A percentile compares a stretch with the other conserved stretches of the same genome.
Evolutionary conservation across 2,888 invertebrate genomes (phyloP).

Genomic region (Sicus ferrugineus): DNA sequence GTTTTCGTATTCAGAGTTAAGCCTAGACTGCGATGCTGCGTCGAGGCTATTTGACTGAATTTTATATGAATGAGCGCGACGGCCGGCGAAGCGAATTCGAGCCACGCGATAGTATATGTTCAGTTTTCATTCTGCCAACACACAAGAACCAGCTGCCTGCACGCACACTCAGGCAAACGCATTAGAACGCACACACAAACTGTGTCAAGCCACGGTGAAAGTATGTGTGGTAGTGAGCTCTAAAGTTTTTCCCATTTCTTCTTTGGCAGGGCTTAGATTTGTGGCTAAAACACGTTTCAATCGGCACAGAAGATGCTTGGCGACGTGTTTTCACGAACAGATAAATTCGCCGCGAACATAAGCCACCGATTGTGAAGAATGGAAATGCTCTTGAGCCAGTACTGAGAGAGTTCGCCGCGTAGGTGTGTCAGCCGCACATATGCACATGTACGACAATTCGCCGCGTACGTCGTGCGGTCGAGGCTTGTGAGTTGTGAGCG

Average conservation of each 20-base stretch:
- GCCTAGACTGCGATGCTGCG: slow-evolving; percentile 11
- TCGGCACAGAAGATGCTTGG: background rate
- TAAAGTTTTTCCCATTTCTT: slow-evolving; percentile 2
- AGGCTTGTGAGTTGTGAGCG: slow-evolving; percentile 5
- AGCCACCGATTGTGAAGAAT: background rate
- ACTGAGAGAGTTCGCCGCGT: slow-evolving; percentile 6
- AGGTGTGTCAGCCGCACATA: slow-evolving; percentile 18
- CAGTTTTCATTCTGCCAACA: slow-evolving; percentile 62
- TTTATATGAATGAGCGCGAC: slow-evolving; percentile 56
- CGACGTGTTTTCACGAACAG: background rate
- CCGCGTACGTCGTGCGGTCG: background rate
- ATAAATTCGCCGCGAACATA: slow-evolving; percentile 25
- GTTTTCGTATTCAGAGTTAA: slow-evolving; percentile 16
- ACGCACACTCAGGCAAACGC: slow-evolving; percentile 29
- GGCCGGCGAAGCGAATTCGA: background rate
- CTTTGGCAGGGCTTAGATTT: background rate
- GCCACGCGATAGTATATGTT: slow-evolving; percentile 63
- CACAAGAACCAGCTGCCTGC: slow-evolving; percentile 14
- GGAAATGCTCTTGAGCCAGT: background rate
- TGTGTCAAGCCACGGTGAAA: background rate
- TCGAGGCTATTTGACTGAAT: slow-evolving; percentile 38
- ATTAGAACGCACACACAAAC: background rate
- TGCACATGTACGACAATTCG: background rate
- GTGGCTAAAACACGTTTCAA: slow-evolving; percentile 11
- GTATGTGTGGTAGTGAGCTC: background rate